Percentiles rank a stretch among this genome's conserved stretches.
These are phyloP conservation scores for Calephelis perditalis DNA, from an alignment of 2,888 invertebrate genomes.

Conservation along the genomic window DNA sequence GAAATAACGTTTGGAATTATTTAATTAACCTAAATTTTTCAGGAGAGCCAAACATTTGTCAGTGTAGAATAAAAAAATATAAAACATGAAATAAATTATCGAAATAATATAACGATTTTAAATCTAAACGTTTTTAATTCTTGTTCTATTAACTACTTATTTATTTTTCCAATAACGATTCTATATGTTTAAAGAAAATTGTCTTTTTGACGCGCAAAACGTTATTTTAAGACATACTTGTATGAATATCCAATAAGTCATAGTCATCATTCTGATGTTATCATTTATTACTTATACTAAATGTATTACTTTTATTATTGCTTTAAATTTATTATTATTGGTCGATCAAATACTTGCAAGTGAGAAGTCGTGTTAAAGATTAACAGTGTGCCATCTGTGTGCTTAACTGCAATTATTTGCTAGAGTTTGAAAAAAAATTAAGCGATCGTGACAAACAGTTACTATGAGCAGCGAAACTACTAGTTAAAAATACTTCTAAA, in stretches of 20 bases:
- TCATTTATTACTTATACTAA: conserved; percentile 47
- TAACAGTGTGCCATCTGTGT: conserved; percentile 62
- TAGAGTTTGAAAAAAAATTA: conserved; percentile 56
- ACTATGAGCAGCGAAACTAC: conserved; percentile 66
- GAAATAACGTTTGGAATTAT: conserved; percentile 16
- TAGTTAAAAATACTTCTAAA: conserved; percentile 57
- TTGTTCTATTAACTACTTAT: conserved; percentile 23
- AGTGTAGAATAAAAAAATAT: conserved; percentile 5
- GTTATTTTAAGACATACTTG: conserved; percentile 37
- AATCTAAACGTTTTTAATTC: conserved; percentile 24
- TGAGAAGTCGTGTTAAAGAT: conserved; percentile 61
- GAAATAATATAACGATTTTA: conserved; percentile 14
- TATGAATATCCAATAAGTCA: conserved; percentile 14
- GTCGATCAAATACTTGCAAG: conserved; percentile 66
- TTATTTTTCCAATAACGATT: conserved; percentile 25
- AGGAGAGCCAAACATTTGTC: conserved; percentile 8
- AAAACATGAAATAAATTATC: conserved; percentile 14
- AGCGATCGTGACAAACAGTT: conserved; percentile 51
- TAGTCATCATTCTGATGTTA: conserved; percentile 21
- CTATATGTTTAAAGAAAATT: conserved; percentile 40
- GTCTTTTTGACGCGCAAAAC: conserved; percentile 65
- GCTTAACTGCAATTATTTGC: conserved; percentile 54
- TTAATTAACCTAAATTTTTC: conserved; percentile 10
- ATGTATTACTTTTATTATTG: conserved; percentile 60
- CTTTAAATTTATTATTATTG: conserved; percentile 55